Evolutionary conservation across 1,140 invertebrate genomes (phyloP), one percentile per base, ranked within the genome.

Genomic region (Druon quercuslanigerum): DNA sequence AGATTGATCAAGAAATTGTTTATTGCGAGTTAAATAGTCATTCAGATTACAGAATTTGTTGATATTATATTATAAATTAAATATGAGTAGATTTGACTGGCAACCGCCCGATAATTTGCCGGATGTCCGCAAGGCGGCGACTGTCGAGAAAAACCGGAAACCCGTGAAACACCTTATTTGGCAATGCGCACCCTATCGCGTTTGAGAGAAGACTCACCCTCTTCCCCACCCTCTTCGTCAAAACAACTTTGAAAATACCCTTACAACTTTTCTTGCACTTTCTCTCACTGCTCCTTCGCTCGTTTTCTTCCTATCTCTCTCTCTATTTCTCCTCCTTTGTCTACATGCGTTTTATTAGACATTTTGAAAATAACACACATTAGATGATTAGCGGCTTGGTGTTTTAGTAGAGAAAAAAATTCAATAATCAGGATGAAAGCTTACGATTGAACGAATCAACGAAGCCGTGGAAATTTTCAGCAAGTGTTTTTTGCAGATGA

Each of bases 111-210:
- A 73, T 72, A 71, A 77, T 84, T 85, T 81, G 33, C n/a, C 71
- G 70, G 71, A 71, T 50, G 57, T 57, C 84, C 84, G 83, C 79
- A 51, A 66, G 75, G 86, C 57, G 86, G 87, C 86, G 87, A 83
- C 76, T 71, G 74, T 82, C 79, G 78, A 77, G 76, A 60, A 85
- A 84, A 83, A 86, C 85, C 82, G 84, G 85, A 85, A 86, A 85
- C 80, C 78, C 79, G 79, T 79, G 80, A 87, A 90, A 88, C 83
- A 85, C 89, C 89, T 90, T 90, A 90, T 90, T 90, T 89, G 88
- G 89, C 86, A 86, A 86, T 86, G 87, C 78, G 76, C 86, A 87
- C 88, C 86, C 88, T 83, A 76, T 74, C 57, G 60, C 73, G 72
- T 54, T 16, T 56, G 51, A 16, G 16, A 52, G 52, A 54, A 73